These are phyloP conservation scores for Hyla sarda DNA, from an alignment of 2,113 vertebrate genomes.

Conservation along the genomic window DNA sequence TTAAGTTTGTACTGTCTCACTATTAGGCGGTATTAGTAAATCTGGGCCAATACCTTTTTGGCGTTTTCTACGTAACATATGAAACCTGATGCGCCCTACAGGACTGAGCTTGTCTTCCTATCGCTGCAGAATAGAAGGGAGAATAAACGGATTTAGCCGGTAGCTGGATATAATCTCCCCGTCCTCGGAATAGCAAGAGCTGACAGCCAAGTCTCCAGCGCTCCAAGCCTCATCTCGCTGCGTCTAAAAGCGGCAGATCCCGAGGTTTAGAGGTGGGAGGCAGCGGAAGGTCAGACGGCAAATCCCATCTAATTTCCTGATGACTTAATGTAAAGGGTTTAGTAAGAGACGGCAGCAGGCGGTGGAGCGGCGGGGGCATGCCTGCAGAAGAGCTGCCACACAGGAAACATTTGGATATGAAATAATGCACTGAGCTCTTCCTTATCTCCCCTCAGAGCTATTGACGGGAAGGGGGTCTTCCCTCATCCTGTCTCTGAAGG, in stretches of 20 bases:
- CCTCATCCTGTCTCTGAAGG: slow-evolving; percentile 37
- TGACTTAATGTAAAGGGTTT: slow-evolving; percentile 53
- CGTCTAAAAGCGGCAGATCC: slow-evolving; percentile 48
- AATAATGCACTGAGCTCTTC: slow-evolving; percentile 34
- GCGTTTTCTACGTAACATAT: neutral
- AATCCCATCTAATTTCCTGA: slow-evolving; percentile 60
- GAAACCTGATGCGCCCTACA: neutral
- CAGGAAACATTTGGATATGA: slow-evolving; percentile 54
- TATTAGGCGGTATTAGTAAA: too few relatives aligned
- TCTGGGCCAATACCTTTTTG: too few relatives aligned
- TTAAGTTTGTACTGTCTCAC: too few relatives aligned
- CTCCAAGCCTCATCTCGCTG: slow-evolving; percentile 39
- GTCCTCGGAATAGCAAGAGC: neutral
- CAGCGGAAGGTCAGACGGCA: slow-evolving; percentile 54
- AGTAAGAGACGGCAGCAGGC: slow-evolving; percentile 35
- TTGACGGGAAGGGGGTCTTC: slow-evolving; percentile 50
- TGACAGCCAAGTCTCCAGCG: slow-evolving; percentile 12
- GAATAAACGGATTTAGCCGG: slow-evolving; percentile 7
- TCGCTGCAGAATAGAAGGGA: neutral
- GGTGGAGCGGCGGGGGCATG: slow-evolving; percentile 28
- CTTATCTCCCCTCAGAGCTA: slow-evolving; percentile 17
- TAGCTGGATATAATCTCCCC: slow-evolving; percentile 10
- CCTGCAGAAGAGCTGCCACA: slow-evolving; percentile 15
- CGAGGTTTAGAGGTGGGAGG: slow-evolving; percentile 43
- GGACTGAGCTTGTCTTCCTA: neutral